phyloP scores from a whole-genome alignment of 2,797 vertebrate species.

The Aplochiton taeniatus region DNA sequence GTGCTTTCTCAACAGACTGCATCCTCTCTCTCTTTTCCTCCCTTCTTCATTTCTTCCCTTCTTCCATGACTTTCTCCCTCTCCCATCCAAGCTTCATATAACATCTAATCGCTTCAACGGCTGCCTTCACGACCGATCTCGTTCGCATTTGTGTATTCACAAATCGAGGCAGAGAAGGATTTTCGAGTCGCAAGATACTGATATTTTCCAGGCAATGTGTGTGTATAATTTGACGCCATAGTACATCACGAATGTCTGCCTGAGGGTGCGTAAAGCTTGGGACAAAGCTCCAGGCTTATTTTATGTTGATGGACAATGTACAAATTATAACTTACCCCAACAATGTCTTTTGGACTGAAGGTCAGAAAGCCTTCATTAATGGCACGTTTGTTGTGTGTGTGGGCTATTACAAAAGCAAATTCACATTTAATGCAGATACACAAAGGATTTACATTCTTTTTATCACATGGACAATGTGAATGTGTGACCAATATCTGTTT shows the following conservation, averaged over 20 bases:
- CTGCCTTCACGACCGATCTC: conserved; percentile 41
- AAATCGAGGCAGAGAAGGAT: conserved; percentile 32
- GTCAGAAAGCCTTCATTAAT: too few relatives aligned
- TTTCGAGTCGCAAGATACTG: conserved; percentile 32
- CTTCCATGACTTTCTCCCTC: conserved; percentile 10
- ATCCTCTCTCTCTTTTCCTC: conserved; percentile 13
- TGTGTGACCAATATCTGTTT: too few relatives aligned
- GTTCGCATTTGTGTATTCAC: conserved; percentile 57
- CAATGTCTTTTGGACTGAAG: too few relatives aligned
- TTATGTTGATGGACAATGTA: conserved; percentile 5
- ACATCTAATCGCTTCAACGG: conserved; percentile 41
- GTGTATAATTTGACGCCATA: conserved; percentile 13
- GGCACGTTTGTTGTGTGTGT: too few relatives aligned
- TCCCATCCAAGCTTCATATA: conserved; percentile 39
- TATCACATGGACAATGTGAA: too few relatives aligned
- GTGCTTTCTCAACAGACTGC: conserved; percentile 36
- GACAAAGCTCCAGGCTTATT: conserved; percentile 21
- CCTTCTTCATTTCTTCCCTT: not conserved
- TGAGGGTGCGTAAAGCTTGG: conserved; percentile 4
- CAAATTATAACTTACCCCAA: conserved; percentile 8
- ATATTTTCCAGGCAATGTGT: conserved; percentile 23
- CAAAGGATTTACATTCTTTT: too few relatives aligned
- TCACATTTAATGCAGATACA: too few relatives aligned
- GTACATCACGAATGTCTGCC: not conserved
- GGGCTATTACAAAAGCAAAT: too few relatives aligned